phyloP scores from a whole-genome alignment of 2,888 invertebrate species.

The Apocheima hispidaria region DNA sequence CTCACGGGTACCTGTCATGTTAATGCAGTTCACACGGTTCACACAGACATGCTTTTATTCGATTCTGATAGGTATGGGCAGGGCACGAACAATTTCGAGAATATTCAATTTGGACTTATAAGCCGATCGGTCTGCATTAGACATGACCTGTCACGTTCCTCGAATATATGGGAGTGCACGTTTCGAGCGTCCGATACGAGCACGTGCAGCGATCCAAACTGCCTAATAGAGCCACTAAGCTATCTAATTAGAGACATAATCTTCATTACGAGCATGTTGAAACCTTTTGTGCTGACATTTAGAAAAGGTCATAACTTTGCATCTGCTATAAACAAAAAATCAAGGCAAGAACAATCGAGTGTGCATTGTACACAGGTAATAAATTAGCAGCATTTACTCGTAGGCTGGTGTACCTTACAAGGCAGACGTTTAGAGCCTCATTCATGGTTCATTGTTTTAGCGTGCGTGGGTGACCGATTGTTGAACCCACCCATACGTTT shows the following conservation, averaged over 20 bases:
- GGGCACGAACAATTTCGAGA: conserved; percentile 34
- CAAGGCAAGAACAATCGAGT: conserved; percentile 23
- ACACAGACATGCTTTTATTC: conserved; percentile 24
- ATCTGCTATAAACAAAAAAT: conserved; percentile 14
- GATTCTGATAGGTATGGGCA: conserved; percentile 21
- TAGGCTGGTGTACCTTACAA: conserved; percentile 63
- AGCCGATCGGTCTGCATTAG: conserved; percentile 52
- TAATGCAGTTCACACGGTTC: conserved; percentile 37
- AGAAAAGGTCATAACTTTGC: conserved; percentile 19
- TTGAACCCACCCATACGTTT: conserved; percentile 74
- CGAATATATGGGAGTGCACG: conserved; percentile 44
- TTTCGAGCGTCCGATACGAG: conserved; percentile 43
- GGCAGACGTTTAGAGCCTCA: conserved; percentile 62
- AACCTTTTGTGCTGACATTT: conserved; percentile 21
- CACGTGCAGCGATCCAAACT: conserved; percentile 55
- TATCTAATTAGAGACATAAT: conserved; percentile 57
- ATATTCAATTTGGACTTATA: conserved; percentile 37
- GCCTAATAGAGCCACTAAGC: conserved; percentile 49
- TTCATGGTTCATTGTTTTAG: conserved; percentile 71
- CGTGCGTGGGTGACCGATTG: conserved; percentile 70
- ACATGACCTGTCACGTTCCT: conserved; percentile 58
- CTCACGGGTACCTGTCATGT: conserved; percentile 13
- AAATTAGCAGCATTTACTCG: conserved; percentile 61
- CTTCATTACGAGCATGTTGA: conserved; percentile 19
- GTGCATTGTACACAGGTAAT: conserved; percentile 46